Percentiles rank a stretch among this genome's conserved stretches.
These are phyloP conservation scores for Orthosia gothica DNA, from an alignment of 2,888 invertebrate species.

Conservation along the genomic window DNA sequence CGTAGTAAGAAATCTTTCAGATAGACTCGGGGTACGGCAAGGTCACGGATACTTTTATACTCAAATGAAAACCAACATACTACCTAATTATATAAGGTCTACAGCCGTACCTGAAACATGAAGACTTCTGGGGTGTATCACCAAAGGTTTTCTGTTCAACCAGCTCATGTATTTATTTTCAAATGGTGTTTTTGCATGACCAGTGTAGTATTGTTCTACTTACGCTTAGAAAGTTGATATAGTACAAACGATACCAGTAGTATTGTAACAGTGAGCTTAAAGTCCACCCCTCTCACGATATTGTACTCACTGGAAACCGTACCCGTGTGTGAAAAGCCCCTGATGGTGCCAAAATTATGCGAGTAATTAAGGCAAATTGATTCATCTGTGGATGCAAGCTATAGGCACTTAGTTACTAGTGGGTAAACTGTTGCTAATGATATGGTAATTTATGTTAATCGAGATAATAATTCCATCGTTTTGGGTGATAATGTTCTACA, in stretches of 20 bases:
- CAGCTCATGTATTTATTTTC: too few relatives aligned
- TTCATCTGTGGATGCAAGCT: conserved; percentile 28
- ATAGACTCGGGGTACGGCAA: background rate
- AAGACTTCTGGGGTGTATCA: too few relatives aligned
- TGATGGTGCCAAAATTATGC: conserved; percentile 30
- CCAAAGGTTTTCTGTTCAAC: too few relatives aligned
- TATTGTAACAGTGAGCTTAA: too few relatives aligned
- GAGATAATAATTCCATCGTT: background rate
- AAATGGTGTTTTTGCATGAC: too few relatives aligned
- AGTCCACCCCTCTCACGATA: too few relatives aligned
- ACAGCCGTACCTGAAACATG: background rate
- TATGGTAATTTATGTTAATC: conserved; percentile 34
- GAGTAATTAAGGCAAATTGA: conserved; percentile 52
- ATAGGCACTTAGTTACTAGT: background rate
- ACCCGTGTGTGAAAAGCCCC: conserved; percentile 2
- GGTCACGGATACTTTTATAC: background rate
- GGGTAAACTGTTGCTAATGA: conserved; percentile 24
- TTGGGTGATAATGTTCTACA: background rate
- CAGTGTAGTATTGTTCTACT: too few relatives aligned
- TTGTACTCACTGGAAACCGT: background rate
- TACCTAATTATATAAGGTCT: too few relatives aligned
- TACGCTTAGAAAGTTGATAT: too few relatives aligned
- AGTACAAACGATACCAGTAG: too few relatives aligned
- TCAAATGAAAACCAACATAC: background rate
- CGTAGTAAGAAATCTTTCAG: background rate